phyloP scores from a whole-genome alignment of 2,113 vertebrate species.

The Hystrix brachyura region DNA sequence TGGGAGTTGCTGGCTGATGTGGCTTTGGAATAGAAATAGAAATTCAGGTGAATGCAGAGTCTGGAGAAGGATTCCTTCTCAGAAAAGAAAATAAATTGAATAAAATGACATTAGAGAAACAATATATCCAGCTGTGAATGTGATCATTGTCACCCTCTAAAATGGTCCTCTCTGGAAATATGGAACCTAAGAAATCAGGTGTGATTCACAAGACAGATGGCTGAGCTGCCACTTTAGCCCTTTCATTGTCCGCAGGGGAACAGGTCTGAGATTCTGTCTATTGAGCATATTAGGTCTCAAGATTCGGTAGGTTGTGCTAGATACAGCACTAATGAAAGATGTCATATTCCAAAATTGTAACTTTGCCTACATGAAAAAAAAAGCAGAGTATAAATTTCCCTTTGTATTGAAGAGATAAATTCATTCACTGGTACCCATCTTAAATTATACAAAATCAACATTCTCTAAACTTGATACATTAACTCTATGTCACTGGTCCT shows the following conservation, averaged over 20 bases:
- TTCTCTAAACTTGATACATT: not conserved
- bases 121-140: not conserved
- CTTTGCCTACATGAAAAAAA: not conserved
- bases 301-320: not conserved
- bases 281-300: not conserved
- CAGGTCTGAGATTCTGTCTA: too few species aligned
- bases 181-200: not conserved
- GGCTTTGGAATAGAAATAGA: not conserved
- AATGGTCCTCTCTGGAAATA: not conserved
- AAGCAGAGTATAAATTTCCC: not conserved
- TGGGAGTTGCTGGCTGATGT: not conserved
- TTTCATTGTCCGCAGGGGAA: not conserved
- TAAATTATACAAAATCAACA: not conserved
- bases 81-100: not conserved
- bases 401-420: not conserved
- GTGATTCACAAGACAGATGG: not conserved
- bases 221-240: not conserved
- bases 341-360: not conserved
- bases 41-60: not conserved
- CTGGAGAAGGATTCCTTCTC: not conserved
- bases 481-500: not conserved
- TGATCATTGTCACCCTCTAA: not conserved
- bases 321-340: not conserved
- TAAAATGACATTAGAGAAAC: not conserved
- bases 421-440: not conserved